Evolutionary conservation across 53 echinoderm and acorn worm species (phyloP).

Genomic region (Apostichopus leukothele): DNA sequence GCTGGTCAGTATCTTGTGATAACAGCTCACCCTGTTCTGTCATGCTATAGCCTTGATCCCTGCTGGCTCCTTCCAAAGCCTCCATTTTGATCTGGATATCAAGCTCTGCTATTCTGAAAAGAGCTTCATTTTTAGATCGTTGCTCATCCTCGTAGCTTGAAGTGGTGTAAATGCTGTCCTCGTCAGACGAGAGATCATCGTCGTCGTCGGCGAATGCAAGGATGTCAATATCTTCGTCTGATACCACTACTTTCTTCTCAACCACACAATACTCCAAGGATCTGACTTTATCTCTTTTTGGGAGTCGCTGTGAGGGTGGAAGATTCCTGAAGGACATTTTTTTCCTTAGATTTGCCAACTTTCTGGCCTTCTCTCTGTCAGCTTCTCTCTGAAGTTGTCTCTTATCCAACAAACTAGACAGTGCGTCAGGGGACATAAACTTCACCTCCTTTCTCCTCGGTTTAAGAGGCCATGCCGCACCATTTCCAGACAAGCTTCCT

Average conservation of each 20-base stretch:
- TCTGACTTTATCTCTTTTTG: conserved; percentile 26
- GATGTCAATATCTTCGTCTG: conserved; percentile 28
- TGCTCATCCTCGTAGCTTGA: conserved; percentile 44
- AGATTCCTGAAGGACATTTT: conserved; percentile 9
- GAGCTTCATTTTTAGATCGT: conserved; percentile 17
- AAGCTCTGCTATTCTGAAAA: conserved; percentile 14
- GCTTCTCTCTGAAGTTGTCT: background rate
- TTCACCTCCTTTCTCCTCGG: conserved; percentile 26
- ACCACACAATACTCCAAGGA: conserved; percentile 40
- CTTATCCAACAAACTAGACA: conserved; percentile 2
- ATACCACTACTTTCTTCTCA: background rate
- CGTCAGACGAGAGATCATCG: conserved; percentile 20
- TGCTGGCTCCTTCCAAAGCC: background rate
- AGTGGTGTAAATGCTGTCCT: conserved; percentile 19
- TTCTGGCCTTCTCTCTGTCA: conserved; percentile 11
- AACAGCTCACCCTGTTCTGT: background rate
- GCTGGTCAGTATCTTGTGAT: background rate
- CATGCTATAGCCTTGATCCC: background rate
- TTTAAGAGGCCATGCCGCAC: conserved; percentile 12
- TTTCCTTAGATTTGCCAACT: background rate
- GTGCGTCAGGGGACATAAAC: background rate
- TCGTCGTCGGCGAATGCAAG: conserved; percentile 18
- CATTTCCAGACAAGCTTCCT: background rate
- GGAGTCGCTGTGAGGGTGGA: conserved; percentile 30
- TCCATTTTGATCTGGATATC: background rate